A percentile compares a stretch with the other conserved stretches of the same genome.
These are phyloP conservation scores for Zapus hudsonius DNA, from an alignment of 2,113 vertebrate genomes.

Conservation along the genomic window DNA sequence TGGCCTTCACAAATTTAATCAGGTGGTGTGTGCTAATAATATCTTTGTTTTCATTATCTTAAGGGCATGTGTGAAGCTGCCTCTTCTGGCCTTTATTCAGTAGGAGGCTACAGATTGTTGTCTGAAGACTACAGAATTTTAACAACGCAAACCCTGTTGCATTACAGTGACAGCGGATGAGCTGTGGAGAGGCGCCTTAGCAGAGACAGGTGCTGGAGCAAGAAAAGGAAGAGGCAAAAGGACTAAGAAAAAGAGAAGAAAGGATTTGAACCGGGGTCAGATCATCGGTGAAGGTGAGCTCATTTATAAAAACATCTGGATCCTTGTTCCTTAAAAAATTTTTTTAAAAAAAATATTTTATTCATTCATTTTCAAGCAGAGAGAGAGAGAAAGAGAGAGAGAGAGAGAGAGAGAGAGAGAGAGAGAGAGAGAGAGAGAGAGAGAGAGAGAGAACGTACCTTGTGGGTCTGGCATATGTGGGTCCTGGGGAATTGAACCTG, in stretches of 20 bases:
- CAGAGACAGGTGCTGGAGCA: conserved; percentile 89
- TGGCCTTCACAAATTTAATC: background rate
- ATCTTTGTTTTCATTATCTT: background rate
- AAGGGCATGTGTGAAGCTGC: background rate
- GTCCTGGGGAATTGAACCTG: too few species aligned
- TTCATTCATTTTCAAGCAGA: too few species aligned
- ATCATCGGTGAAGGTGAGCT: conserved; percentile 92
- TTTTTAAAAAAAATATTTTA: too few species aligned
- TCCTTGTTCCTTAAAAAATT: background rate
- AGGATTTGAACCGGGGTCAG: conserved; percentile 90
- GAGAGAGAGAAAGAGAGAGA: too few species aligned
- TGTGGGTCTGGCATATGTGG: too few species aligned
- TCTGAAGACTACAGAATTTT: background rate
- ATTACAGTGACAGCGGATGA: conserved; percentile 93
- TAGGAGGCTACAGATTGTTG: background rate
- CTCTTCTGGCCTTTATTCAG: background rate
- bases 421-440: too few species aligned
- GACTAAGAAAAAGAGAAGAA: conserved; percentile 90
- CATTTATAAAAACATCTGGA: background rate
- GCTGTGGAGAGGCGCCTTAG: conserved; percentile 95
- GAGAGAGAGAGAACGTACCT: too few species aligned
- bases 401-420: too few species aligned
- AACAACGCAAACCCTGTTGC: conserved; percentile 11
- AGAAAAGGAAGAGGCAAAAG: conserved; percentile 95
- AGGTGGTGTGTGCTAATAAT: background rate